A percentile compares a stretch with the other conserved stretches of the same genome.
Evolutionary conservation across 2,888 invertebrate species (phyloP).

Genomic region (Parnassius smintheus): DNA sequence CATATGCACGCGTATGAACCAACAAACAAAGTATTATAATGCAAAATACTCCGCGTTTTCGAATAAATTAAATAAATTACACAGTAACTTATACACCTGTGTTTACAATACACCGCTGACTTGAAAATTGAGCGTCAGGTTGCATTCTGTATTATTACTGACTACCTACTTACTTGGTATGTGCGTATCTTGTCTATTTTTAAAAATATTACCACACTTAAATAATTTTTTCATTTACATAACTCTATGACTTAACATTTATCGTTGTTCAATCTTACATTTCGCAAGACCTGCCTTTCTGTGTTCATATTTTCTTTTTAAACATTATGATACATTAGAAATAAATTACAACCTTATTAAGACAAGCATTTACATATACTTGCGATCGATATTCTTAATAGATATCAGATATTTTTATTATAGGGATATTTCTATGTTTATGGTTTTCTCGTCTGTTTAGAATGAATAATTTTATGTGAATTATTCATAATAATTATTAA

Average conservation of each 20-base stretch:
- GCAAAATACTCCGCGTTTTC: constrained; percentile 17
- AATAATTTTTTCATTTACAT: constrained; percentile 24
- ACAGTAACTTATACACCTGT: constrained; percentile 33
- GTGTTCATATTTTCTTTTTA: neutral
- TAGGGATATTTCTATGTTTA: too few species aligned
- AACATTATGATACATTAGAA: neutral
- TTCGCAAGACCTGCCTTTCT: constrained; percentile 13
- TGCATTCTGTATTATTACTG: constrained; percentile 13
- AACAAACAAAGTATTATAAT: constrained; percentile 21
- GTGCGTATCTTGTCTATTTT: constrained; percentile 18
- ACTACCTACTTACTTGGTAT: constrained; percentile 4
- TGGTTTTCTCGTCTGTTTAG: too few species aligned
- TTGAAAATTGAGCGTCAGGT: constrained; percentile 29
- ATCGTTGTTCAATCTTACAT: constrained; percentile 19
- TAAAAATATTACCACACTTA: constrained; percentile 23
- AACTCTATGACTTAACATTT: constrained; percentile 21
- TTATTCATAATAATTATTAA: too few species aligned
- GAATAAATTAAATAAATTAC: constrained; percentile 39
- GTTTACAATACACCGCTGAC: constrained; percentile 31
- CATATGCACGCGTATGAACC: constrained; percentile 29
- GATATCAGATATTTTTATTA: too few species aligned
- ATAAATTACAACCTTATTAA: too few species aligned
- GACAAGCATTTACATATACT: too few species aligned
- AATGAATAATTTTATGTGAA: too few species aligned
- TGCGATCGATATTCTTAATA: too few species aligned